Base-by-base conservation (phyloP, 1,140 invertebrate genomes). In the Drosophila arizonae region DNA sequence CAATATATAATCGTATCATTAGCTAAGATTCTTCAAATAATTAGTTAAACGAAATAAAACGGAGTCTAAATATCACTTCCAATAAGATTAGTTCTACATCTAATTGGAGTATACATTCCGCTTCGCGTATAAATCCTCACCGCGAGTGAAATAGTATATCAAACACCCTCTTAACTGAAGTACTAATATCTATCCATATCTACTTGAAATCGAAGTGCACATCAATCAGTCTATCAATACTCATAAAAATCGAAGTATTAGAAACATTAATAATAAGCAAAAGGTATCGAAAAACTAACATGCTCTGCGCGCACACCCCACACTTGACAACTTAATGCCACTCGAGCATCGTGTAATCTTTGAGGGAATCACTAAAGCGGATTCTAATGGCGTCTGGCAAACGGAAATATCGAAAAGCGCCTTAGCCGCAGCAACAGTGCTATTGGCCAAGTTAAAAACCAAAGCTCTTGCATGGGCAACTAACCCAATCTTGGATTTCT, bases 301-400 rank as follows among this genome's bases (percentile, higher is more conserved):
- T 76, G 57, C 63, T 60, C 58, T 15, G 41, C 26, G 11, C 43
- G 30, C 28, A 45, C 46, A 66, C 66, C 30, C 45, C 41, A 56
- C 63, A 64, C 39, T 76, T 73, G 57, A 71, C 63, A 67, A 72
- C 64, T 75, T 80, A 76, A 80, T 70, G 65, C 78, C 55, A 33
- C 17, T 68, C 63, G 60, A 54, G 57, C 56, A 56, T 50, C 56
- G 57, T 87, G 76, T 88, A 87, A 87, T 82, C 84, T 66, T 51
- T 65, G 60, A 71, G 78, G 65, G 82, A 87, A 87, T 82, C 79
- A 64, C 60, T 28, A 88, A 87, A 87, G 84, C 84, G 79, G 84
- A 87, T 87, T 76, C 78, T 72, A 55, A 60, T 76, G 81, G 75
- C 75, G 78, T 72, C 71, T 67, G 69, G 62, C 72, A 50, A 87